phyloP scores from a whole-genome alignment of 2,888 invertebrate genomes.

The Hartigia nigra region DNA sequence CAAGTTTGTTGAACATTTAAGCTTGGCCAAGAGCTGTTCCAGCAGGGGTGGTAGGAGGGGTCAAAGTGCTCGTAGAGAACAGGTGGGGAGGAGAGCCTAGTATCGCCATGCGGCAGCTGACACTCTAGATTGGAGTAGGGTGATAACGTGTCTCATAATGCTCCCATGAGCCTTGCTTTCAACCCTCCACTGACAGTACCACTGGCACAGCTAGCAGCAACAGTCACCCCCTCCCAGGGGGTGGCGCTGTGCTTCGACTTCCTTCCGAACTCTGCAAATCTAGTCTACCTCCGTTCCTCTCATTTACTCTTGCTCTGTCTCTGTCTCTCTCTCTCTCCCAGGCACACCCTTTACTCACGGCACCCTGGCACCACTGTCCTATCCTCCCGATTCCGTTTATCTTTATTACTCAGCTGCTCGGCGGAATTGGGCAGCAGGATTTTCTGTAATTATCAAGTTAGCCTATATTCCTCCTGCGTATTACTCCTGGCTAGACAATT shows the following conservation, averaged over 20 bases:
- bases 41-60: not conserved
- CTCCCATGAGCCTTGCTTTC: conserved; percentile 22
- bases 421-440: conserved; percentile 13
- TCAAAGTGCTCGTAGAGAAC: conserved; percentile 8
- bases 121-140: conserved; percentile 37
- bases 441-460: conserved; percentile 36
- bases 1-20: conserved; percentile 30
- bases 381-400: conserved; percentile 43
- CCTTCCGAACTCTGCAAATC: not conserved
- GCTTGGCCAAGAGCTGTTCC: not conserved
- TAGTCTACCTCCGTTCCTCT: conserved; percentile 10
- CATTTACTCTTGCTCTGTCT: conserved; percentile 11
- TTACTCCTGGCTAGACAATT: conserved; percentile 42
- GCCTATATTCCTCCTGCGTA: conserved; percentile 18
- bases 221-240: not conserved
- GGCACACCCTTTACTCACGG: not conserved
- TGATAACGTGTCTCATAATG: conserved; percentile 45
- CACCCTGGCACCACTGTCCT: conserved; percentile 18
- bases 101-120: conserved; percentile 37
- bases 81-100: conserved; percentile 21
- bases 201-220: not conserved
- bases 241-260: not conserved
- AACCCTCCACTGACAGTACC: conserved; percentile 5
- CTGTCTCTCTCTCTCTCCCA: conserved; percentile 6
- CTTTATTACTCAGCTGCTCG: conserved; percentile 45